Evolutionary conservation across 1,140 invertebrate genomes (phyloP), one percentile per base, ranked within the genome.

Genomic region (Lepidurus apus): DNA sequence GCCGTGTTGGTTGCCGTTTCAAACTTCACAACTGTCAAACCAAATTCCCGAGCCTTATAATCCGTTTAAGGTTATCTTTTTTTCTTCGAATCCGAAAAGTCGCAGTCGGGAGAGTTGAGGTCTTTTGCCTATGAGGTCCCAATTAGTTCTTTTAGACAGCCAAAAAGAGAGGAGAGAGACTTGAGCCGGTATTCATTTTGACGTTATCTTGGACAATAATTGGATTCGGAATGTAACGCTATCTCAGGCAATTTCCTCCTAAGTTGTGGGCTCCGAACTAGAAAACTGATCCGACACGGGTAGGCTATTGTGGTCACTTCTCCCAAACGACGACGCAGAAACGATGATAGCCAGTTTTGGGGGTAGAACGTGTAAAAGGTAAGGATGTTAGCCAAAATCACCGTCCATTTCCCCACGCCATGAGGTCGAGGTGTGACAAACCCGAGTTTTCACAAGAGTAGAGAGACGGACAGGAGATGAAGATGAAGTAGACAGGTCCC

Each of bases 211-310:
- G 8, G 53, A 65, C 53, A 65, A 65, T 65, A 65, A 65, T 65
- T 65, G 53, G 53, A 65, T 7, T 65, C 21, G 53, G 53, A 65
- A 65, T n/a, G 21, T 34, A 34, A 34, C 34, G 34, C 34, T 34
- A 34, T 34, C 34, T 34, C 34, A 34, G 34, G 34, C 34, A 34
- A 34, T 65, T 65, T n/a, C 21, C 53, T 65, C 53, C 1, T 65
- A n/a, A 21, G 53, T 65, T 13, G 53, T 21, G 17, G 53, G 13
- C 1, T 47, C 53, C 1, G 21, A 17, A 65, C 6, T 65, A n/a
- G 21, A 65, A 65, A 65, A 65, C 21, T 65, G 53, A 65, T 65
- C 53, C 53, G 53, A 65, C 53, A 65, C 53, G 53, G 53, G 34
- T 34, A 4, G 34, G 34, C 34, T 34, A 34, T 34, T 34, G 34